These are phyloP conservation scores for Tetramorium alpestre DNA, from an alignment of 1,140 invertebrate species.

Conservation along the genomic window DNA sequence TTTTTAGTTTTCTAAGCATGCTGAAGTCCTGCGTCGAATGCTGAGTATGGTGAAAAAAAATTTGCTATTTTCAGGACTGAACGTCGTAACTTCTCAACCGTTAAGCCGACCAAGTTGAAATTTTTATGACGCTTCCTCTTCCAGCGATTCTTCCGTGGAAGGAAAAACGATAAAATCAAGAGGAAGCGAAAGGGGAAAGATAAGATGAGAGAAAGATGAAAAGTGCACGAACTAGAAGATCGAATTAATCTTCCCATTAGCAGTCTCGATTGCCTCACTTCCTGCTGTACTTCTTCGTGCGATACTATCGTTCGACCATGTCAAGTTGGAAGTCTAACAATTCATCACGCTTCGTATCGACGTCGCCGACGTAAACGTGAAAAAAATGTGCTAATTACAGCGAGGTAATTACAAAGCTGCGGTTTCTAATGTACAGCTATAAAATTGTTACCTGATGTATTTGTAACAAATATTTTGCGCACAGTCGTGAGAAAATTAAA, in stretches of 20 bases:
- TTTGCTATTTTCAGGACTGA: background rate
- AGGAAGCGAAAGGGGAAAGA: background rate
- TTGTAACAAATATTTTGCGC: background rate
- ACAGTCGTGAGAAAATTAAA: constrained; percentile 15
- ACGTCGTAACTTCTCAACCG: constrained; percentile 36
- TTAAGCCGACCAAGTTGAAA: constrained; percentile 32
- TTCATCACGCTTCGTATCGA: constrained; percentile 64
- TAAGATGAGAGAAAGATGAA: background rate
- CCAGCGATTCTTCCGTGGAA: background rate
- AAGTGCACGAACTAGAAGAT: constrained; percentile 56
- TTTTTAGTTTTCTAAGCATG: background rate
- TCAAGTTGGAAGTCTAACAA: constrained; percentile 64
- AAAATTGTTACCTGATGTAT: background rate
- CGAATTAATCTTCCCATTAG: constrained; percentile 78
- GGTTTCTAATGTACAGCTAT: background rate
- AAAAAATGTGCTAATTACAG: constrained; percentile 51
- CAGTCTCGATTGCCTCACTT: constrained; percentile 71
- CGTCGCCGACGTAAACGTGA: constrained; percentile 30
- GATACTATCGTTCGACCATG: constrained; percentile 54
- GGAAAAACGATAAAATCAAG: constrained; percentile 33
- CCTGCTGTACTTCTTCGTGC: constrained; percentile 16
- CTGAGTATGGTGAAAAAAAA: constrained; percentile 1
- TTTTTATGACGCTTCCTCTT: constrained; percentile 12
- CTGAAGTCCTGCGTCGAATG: background rate
- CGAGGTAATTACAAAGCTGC: constrained; percentile 14